phyloP scores from a whole-genome alignment of 2,888 invertebrate species.

The Eilema sororculum region DNA sequence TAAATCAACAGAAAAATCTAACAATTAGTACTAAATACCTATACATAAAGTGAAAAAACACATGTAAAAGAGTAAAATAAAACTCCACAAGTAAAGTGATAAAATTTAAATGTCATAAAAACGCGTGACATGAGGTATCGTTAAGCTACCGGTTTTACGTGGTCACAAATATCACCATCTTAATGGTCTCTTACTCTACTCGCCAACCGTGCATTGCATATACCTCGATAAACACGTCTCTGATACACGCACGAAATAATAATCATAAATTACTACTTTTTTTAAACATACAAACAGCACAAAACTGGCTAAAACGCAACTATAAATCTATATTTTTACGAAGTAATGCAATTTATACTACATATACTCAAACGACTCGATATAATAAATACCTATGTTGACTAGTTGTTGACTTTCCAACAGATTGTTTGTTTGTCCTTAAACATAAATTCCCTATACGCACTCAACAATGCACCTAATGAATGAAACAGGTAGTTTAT shows the following conservation, averaged over 20 bases:
- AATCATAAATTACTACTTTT: conserved; percentile 3
- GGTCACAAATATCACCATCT: not conserved
- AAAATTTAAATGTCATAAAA: not conserved
- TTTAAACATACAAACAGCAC: not conserved
- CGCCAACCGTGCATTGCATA: conserved; percentile 3
- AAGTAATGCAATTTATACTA: not conserved
- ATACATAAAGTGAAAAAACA: not conserved
- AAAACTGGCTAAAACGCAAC: not conserved
- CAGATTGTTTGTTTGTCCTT: conserved; percentile 46
- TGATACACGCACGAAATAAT: not conserved
- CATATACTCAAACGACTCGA: not conserved
- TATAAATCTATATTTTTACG: conserved; percentile 24
- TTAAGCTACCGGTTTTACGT: conserved; percentile 14
- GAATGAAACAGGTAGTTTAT: conserved; percentile 37
- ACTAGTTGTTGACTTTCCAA: conserved; percentile 38
- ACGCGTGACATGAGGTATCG: not conserved
- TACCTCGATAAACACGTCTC: conserved; percentile 7
- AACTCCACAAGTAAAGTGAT: not conserved
- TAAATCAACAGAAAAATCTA: too few relatives aligned
- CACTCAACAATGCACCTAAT: conserved; percentile 43
- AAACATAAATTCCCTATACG: conserved; percentile 23
- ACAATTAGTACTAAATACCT: too few relatives aligned
- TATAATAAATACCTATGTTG: conserved; percentile 26
- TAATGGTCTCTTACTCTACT: not conserved
- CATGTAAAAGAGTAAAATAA: not conserved